A percentile compares a stretch with the other conserved stretches of the same genome.
phyloP scores from a whole-genome alignment of 1,140 invertebrate species.

The Polyergus mexicanus region DNA sequence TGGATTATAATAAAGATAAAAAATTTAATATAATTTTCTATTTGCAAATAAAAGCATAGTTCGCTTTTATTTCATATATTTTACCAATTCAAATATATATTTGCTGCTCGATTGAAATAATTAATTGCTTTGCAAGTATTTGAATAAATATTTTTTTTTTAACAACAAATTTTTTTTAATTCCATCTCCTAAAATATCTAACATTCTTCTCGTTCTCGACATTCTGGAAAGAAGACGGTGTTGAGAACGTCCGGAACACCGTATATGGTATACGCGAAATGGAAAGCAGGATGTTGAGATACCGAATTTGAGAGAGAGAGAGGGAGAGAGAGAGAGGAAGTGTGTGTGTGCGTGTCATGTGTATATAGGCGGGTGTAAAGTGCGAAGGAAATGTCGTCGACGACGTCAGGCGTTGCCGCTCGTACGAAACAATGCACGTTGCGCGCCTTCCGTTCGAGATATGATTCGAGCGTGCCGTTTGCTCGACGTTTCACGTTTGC shows the following conservation, averaged over 20 bases:
- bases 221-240: neutral
- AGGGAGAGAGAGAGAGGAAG: constrained; percentile 6
- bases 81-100: no score
- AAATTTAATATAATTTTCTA: no score
- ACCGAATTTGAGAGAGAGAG: neutral
- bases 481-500: constrained; percentile 48
- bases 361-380: constrained; percentile 71
- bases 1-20: no score
- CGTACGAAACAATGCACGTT: constrained; percentile 81
- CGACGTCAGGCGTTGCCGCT: constrained; percentile 81
- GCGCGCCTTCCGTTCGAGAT: constrained; percentile 84
- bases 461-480: constrained; percentile 75
- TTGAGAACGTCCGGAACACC: neutral
- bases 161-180: neutral
- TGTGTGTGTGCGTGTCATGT: neutral
- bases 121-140: no score
- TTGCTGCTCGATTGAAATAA: no score
- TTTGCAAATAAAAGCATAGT: no score
- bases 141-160: no score
- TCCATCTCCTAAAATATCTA: neutral
- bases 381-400: constrained; percentile 84
- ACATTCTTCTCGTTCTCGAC: neutral
- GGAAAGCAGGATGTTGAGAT: neutral
- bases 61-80: no score
- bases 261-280: neutral